A percentile compares a stretch with the other conserved stretches of the same genome.
These are phyloP conservation scores for Poeciliopsis gracilis DNA, from an alignment of 2,797 vertebrate genomes.

Conservation along the genomic window DNA sequence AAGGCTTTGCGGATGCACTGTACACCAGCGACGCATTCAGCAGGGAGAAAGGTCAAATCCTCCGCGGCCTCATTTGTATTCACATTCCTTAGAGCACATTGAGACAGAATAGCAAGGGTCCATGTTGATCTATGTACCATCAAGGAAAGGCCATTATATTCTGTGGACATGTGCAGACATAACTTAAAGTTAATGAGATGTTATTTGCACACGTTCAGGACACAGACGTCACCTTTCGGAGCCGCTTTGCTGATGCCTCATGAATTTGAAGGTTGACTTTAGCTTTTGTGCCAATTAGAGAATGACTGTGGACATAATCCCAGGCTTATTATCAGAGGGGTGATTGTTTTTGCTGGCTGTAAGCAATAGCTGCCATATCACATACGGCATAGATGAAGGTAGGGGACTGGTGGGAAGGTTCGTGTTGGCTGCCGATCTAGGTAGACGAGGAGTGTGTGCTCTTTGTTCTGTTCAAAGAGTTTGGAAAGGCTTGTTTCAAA, in stretches of 20 bases:
- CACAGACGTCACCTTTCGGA: slow-evolving; percentile 49
- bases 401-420: slow-evolving; percentile 6
- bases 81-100: slow-evolving; percentile 67
- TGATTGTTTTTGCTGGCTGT: slow-evolving; percentile 29
- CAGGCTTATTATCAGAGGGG: slow-evolving; percentile 20
- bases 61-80: slow-evolving; percentile 55
- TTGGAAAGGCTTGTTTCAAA: background rate
- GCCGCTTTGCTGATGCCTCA: slow-evolving; percentile 34
- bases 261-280: slow-evolving; percentile 44
- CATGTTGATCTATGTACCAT: slow-evolving; percentile 65
- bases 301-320: slow-evolving; percentile 29
- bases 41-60: slow-evolving; percentile 49
- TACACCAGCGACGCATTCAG: slow-evolving; percentile 13
- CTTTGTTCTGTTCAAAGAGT: background rate
- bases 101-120: slow-evolving; percentile 71
- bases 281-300: slow-evolving; percentile 38
- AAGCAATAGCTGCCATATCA: slow-evolving; percentile 5
- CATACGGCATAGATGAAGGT: background rate
- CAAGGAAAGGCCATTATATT: slow-evolving; percentile 60
- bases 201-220: slow-evolving; percentile 70
- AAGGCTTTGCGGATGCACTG: background rate
- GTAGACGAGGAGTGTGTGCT: background rate
- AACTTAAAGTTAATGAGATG: slow-evolving; percentile 79
- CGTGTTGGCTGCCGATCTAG: slow-evolving; percentile 1
- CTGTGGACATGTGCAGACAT: slow-evolving; percentile 74